These are phyloP conservation scores for Andrena praecox DNA, from an alignment of 2,888 invertebrate species.

Conservation along the genomic window DNA sequence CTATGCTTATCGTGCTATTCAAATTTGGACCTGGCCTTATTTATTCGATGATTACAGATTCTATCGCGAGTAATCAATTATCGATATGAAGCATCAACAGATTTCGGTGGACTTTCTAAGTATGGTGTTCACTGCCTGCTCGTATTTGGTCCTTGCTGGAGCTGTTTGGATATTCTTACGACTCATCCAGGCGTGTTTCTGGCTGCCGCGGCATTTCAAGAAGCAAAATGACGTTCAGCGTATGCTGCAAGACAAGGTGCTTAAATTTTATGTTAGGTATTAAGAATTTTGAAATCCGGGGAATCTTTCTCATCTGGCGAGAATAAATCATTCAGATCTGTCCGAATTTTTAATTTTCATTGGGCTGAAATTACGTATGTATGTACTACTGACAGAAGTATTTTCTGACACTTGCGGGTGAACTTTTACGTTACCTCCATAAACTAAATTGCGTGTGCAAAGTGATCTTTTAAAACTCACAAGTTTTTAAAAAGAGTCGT, in stretches of 20 bases:
- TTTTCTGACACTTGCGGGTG: no score
- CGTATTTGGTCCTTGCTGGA: conserved; percentile 88
- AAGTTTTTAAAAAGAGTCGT: neutral
- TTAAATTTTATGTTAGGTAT: conserved; percentile 56
- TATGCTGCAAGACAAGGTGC: conserved; percentile 86
- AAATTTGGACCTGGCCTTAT: neutral
- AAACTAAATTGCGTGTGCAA: neutral
- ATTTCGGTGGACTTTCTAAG: conserved; percentile 89
- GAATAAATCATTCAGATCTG: neutral
- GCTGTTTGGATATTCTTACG: conserved; percentile 89
- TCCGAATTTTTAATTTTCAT: neutral
- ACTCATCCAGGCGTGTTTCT: conserved; percentile 88
- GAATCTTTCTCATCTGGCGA: neutral
- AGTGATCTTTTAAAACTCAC: neutral
- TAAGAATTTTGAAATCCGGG: neutral
- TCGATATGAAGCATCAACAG: conserved; percentile 88
- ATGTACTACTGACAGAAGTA: no score
- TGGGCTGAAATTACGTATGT: no score
- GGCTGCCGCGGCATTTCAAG: conserved; percentile 88
- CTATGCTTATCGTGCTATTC: neutral
- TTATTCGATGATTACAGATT: conserved; percentile 62
- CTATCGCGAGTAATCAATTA: conserved; percentile 46
- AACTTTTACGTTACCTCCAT: no score
- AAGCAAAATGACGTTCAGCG: conserved; percentile 86
- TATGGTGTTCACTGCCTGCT: conserved; percentile 88